A percentile compares a stretch with the other conserved stretches of the same genome.
phyloP scores from a whole-genome alignment of 1,140 invertebrate genomes.

The Bactericera cockerelli region DNA sequence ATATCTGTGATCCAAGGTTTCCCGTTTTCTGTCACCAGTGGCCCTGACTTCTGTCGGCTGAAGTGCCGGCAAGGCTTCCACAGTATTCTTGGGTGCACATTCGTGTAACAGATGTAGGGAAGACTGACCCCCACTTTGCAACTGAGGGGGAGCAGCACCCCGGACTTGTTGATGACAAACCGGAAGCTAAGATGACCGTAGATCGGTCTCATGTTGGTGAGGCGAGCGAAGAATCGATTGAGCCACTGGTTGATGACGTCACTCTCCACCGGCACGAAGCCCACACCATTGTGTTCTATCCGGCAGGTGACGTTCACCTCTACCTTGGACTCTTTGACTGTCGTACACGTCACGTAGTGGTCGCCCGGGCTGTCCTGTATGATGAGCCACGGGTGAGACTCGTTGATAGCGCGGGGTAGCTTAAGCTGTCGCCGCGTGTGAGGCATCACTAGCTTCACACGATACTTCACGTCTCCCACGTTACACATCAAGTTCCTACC shows the following conservation, averaged over 20 bases:
- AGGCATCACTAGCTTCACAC: conserved; percentile 47
- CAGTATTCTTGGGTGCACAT: conserved; percentile 42
- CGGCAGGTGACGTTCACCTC: conserved; percentile 62
- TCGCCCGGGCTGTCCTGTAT: conserved; percentile 53
- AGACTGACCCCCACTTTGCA: conserved; percentile 56
- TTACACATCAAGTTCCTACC: conserved; percentile 54
- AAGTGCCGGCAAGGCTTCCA: conserved; percentile 45
- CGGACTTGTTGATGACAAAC: conserved; percentile 34
- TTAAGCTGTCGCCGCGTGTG: conserved; percentile 37
- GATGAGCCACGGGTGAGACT: conserved; percentile 56
- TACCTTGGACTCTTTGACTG: conserved; percentile 52
- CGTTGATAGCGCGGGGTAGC: conserved; percentile 31
- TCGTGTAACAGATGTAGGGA: conserved; percentile 57
- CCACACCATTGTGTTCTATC: conserved; percentile 45
- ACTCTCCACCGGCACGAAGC: conserved; percentile 47
- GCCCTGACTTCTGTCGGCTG: conserved; percentile 34
- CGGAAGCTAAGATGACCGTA: conserved; percentile 61
- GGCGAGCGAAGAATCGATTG: conserved; percentile 45
- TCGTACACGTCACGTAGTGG: conserved; percentile 61
- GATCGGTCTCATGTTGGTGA: conserved; percentile 41
- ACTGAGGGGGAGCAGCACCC: conserved; percentile 40
- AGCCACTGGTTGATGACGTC: conserved; percentile 52
- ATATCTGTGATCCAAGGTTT: conserved; percentile 37
- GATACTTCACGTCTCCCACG: conserved; percentile 51
- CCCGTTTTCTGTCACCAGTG: conserved; percentile 30